Conservation (phyloP, 2,888 invertebrate genomes). For the Rhabditoides inermis region DNA sequence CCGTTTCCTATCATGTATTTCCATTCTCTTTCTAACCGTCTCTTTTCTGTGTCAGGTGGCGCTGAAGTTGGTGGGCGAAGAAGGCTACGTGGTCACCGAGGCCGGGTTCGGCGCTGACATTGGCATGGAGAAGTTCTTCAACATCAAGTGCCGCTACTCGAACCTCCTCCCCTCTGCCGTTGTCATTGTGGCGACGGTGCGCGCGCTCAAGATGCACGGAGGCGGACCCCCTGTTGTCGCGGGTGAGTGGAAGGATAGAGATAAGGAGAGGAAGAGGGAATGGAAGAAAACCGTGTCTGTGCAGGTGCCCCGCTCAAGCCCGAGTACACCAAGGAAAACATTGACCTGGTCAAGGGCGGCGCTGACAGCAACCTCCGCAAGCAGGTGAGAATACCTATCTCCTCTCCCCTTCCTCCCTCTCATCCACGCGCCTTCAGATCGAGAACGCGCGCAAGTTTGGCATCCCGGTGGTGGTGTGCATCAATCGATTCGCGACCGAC, state of each 20-base stretch:
- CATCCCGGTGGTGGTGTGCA: constrained; percentile 84
- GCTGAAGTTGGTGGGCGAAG: constrained; percentile 78
- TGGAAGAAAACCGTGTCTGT: too few species aligned
- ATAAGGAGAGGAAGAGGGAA: neutral
- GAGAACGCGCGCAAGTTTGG: constrained; percentile 80
- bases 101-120: constrained; percentile 98
- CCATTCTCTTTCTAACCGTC: too few species aligned
- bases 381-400: constrained; percentile 59
- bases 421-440: constrained; percentile 67
- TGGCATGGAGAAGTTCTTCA: constrained; percentile 56
- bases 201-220: constrained; percentile 97
- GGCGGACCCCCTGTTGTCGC: constrained; percentile 80
- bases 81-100: constrained; percentile 90
- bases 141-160: constrained; percentile 61
- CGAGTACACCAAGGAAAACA: constrained; percentile 72
- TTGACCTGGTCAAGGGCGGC: constrained; percentile 76
- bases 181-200: constrained; percentile 81
- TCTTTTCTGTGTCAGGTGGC: too few species aligned
- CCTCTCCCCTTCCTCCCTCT: too few species aligned
- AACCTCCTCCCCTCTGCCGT: constrained; percentile 76
- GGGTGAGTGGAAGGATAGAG: constrained; percentile 12
- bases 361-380: constrained; percentile 75
- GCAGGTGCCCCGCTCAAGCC: constrained; percentile 65
- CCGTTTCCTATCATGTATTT: neutral
- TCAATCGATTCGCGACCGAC: constrained; percentile 79